These are phyloP conservation scores for Megalopta genalis DNA, from an alignment of 1,140 invertebrate genomes.

Conservation along the genomic window DNA sequence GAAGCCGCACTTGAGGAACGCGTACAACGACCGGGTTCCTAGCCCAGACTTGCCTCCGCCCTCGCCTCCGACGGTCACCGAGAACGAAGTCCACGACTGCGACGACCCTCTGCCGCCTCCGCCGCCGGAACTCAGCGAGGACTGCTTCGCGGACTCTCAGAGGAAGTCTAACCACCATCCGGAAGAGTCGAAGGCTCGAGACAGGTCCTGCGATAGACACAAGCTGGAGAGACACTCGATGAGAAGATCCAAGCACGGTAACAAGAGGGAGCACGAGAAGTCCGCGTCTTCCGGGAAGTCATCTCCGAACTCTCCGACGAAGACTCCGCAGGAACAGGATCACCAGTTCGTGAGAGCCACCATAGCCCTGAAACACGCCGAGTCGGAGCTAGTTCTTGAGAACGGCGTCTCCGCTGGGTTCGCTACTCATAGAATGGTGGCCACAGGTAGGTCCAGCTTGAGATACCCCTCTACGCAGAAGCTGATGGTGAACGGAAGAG, in stretches of 20 bases:
- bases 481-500: constrained; percentile 79
- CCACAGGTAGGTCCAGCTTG: constrained; percentile 75
- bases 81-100: constrained; percentile 83
- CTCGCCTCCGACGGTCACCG: constrained; percentile 83
- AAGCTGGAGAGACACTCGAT: constrained; percentile 70
- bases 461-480: constrained; percentile 78
- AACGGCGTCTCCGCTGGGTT: constrained; percentile 70
- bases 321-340: constrained; percentile 55
- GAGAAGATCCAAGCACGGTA: constrained; percentile 67
- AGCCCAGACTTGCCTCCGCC: constrained; percentile 88
- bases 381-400: constrained; percentile 65
- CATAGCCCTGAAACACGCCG: constrained; percentile 51
- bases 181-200: constrained; percentile 51
- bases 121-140: constrained; percentile 81
- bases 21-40: constrained; percentile 81
- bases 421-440: constrained; percentile 69
- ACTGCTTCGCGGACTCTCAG: constrained; percentile 56
- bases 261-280: constrained; percentile 63
- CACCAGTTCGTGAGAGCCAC: constrained; percentile 61
- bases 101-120: constrained; percentile 88
- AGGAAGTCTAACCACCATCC: constrained; percentile 45
- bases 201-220: constrained; percentile 66
- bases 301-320: constrained; percentile 61
- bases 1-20: constrained; percentile 85
- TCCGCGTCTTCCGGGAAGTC: constrained; percentile 49